phyloP scores from a whole-genome alignment of 2,888 invertebrate species.

The Leucophenga maculata region DNA sequence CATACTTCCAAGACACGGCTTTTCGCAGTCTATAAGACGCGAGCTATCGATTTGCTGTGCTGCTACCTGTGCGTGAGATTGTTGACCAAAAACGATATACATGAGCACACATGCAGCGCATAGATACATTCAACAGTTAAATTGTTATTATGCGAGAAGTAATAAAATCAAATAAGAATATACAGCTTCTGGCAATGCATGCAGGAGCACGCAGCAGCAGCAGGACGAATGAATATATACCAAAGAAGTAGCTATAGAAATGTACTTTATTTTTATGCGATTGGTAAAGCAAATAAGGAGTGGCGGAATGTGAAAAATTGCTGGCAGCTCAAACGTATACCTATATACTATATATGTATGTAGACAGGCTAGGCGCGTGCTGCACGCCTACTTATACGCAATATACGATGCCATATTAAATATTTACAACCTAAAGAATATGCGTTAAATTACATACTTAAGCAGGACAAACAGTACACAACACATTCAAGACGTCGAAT shows the following conservation, averaged over 20 bases:
- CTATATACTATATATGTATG: too few species aligned
- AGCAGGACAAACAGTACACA: constrained; percentile 17
- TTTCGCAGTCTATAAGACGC: constrained; percentile 14
- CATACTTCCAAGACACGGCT: background rate
- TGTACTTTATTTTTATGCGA: constrained; percentile 10
- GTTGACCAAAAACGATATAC: background rate
- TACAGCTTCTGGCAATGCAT: background rate
- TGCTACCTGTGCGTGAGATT: background rate
- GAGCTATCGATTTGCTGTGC: background rate
- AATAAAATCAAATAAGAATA: constrained; percentile 65
- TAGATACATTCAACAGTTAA: constrained; percentile 52
- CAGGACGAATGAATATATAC: background rate
- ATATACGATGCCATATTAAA: constrained; percentile 52
- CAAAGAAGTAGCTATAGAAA: background rate
- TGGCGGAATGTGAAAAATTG: background rate
- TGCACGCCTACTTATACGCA: constrained; percentile 12
- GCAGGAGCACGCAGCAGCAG: too few species aligned
- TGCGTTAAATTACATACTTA: constrained; percentile 48
- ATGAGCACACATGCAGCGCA: background rate
- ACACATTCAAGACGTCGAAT: constrained; percentile 21
- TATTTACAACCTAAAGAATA: constrained; percentile 56
- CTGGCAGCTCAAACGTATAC: background rate
- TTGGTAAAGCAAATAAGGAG: constrained; percentile 41
- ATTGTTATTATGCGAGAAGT: constrained; percentile 41
- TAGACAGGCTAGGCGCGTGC: background rate